Percentiles rank a stretch among this genome's conserved stretches.
Evolutionary conservation across 2,797 vertebrate species (phyloP).

Genomic region (Etheostoma nigrum): DNA sequence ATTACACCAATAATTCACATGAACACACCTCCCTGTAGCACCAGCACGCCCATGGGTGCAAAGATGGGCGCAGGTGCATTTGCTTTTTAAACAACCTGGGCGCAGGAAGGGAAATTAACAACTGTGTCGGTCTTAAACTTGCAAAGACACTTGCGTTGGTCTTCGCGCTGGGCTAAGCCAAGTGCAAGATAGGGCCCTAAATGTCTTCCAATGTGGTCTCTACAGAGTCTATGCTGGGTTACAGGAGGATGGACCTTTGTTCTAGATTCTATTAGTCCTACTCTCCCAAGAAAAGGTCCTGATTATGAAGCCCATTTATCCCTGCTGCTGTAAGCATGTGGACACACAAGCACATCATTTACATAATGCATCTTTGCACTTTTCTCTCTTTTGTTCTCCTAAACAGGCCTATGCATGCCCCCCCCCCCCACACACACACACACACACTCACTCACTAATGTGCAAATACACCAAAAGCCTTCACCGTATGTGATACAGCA

Average conservation of each 20-base stretch:
- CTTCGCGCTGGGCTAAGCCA: too few species aligned
- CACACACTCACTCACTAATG: constrained; percentile 12
- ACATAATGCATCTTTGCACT: constrained; percentile 62
- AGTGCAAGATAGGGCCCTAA: too few species aligned
- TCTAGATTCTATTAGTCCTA: constrained; percentile 45
- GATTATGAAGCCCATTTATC: constrained; percentile 67
- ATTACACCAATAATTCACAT: too few species aligned
- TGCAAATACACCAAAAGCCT: constrained; percentile 42
- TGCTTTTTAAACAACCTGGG: too few species aligned
- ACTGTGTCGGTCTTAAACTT: too few species aligned
- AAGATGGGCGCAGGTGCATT: too few species aligned
- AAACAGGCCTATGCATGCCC: constrained; percentile 43
- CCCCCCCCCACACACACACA: neutral
- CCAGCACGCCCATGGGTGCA: too few species aligned
- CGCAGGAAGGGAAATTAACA: too few species aligned
- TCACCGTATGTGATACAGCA: constrained; percentile 57
- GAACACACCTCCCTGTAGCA: too few species aligned
- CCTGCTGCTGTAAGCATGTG: constrained; percentile 62
- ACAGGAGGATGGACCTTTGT: constrained; percentile 15
- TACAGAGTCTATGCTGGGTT: neutral
- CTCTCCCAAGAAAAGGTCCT: constrained; percentile 48
- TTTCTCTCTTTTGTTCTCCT: constrained; percentile 55
- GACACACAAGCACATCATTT: constrained; percentile 55
- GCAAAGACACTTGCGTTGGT: too few species aligned
- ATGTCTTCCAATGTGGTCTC: constrained; percentile 23